Percentiles rank a stretch among this genome's conserved stretches.
phyloP scores from a whole-genome alignment of 2,888 invertebrate genomes.

The Lepetodrilus schrolli region DNA sequence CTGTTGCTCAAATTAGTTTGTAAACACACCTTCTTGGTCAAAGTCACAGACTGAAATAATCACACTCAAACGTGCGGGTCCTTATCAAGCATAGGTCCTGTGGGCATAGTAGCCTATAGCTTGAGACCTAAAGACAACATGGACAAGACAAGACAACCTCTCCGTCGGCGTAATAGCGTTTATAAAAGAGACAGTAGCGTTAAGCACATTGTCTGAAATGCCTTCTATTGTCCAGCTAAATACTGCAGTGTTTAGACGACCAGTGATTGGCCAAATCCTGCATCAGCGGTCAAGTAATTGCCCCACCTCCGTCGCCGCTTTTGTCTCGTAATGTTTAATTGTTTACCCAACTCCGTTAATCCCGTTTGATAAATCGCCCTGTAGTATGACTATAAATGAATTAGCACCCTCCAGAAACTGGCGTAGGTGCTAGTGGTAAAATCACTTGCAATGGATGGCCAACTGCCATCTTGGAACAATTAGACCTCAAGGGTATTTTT shows the following conservation, averaged over 20 bases:
- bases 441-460: slow-evolving; percentile 8
- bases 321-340: slow-evolving; percentile 26
- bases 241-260: not conserved
- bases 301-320: not conserved
- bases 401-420: not conserved
- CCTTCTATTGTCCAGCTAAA: not conserved
- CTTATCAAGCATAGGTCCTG: not conserved
- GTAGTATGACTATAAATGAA: not conserved
- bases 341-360: slow-evolving; percentile 9
- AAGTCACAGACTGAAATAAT: not conserved
- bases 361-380: slow-evolving; percentile 2
- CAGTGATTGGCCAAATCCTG: not conserved
- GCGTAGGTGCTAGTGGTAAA: slow-evolving; percentile 7
- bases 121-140: not conserved
- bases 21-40: not conserved
- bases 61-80: not conserved
- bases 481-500: not conserved
- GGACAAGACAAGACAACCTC: slow-evolving; percentile 14
- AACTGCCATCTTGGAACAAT: not conserved
- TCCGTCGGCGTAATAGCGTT: not conserved
- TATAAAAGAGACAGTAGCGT: not conserved
- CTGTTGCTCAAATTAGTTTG: not conserved
- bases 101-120: not conserved
- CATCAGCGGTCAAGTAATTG: not conserved
- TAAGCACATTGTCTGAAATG: not conserved